Base-by-base conservation (phyloP, 1,140 invertebrate species). In the Leptinotarsa lineolata region DNA sequence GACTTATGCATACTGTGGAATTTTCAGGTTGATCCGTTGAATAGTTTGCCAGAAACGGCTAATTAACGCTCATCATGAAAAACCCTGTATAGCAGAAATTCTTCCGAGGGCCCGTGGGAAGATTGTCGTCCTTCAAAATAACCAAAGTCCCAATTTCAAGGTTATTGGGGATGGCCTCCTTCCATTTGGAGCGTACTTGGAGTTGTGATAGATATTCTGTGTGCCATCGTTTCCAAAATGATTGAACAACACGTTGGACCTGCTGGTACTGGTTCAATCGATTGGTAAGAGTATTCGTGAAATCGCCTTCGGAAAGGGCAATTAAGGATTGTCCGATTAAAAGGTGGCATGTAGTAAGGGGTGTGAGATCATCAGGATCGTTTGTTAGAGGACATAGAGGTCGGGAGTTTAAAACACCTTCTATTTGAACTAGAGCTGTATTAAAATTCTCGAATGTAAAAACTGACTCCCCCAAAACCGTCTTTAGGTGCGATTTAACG, bases 401-500 rank as follows among this genome's bases (percentile, higher is more conserved):
- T 15, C 76, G 54, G 8, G 73, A 78, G 63, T 79, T 78, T 54
- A 79, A 64, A 18, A 72, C 39, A 12, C 75, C 71, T 65, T 80
- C 76, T 39, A 80, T 76, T 73, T 72, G 68, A 48, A 59, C 18
- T 22, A 83, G 72, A 20, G 80, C 70, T 16, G 81, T 83, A 15
- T 65, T 58, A 54, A 83, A 70, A 70, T 83, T 76, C 54, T 83
- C 81, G 64, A 48, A 74, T 13, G 58, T 70, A 12, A 74, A 64
- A 44, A 16, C 2, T 21, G 71, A 45, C 74, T 60, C 76, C 11
- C 76, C 77, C 12, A 80, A 39, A 11, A 78, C 75, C 1, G 79
- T 75, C 20, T 76, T 63, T 5, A 85, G 68, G 73, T 84, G 84
- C 60, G 76, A 76, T 72, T 86, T 87, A 12, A 81, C 75, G 20